These are phyloP conservation scores for Helarctos malayanus DNA, from an alignment of 2,797 vertebrate species.

Conservation along the genomic window DNA sequence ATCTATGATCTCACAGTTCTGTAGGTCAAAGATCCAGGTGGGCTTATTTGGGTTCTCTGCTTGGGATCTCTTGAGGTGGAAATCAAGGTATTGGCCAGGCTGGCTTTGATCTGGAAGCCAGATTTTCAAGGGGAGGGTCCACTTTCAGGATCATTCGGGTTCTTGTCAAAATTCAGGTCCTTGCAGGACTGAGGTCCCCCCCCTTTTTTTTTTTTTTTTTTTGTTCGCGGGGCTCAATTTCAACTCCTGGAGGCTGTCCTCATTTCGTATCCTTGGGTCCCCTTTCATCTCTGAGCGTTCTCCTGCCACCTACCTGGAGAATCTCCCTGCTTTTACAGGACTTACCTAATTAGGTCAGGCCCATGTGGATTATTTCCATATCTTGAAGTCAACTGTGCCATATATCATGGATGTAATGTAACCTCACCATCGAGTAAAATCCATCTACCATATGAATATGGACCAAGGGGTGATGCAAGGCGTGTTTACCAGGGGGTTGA, in stretches of 20 bases:
- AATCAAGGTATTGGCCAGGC: background rate
- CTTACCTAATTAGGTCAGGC: background rate
- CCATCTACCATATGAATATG: background rate
- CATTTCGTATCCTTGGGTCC: background rate
- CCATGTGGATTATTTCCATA: too few relatives aligned
- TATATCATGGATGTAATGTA: background rate
- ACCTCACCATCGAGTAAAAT: background rate
- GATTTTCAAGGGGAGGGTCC: background rate
- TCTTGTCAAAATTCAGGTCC: background rate
- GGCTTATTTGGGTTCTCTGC: background rate
- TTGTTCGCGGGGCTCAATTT: background rate
- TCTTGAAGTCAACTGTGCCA: too few relatives aligned
- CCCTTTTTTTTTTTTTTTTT: background rate
- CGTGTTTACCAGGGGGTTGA: too few relatives aligned
- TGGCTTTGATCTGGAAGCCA: background rate
- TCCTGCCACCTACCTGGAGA: background rate
- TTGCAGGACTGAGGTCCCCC: background rate
- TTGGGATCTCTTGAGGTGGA: background rate
- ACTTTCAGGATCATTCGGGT: background rate
- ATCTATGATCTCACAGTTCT: background rate
- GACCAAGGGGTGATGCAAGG: background rate
- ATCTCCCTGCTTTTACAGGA: too few relatives aligned
- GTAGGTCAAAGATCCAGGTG: too few relatives aligned
- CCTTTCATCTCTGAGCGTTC: background rate
- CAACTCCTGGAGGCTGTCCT: too few relatives aligned